phyloP scores from a whole-genome alignment of 1,140 invertebrate species.

The Drosophila seguyi region DNA sequence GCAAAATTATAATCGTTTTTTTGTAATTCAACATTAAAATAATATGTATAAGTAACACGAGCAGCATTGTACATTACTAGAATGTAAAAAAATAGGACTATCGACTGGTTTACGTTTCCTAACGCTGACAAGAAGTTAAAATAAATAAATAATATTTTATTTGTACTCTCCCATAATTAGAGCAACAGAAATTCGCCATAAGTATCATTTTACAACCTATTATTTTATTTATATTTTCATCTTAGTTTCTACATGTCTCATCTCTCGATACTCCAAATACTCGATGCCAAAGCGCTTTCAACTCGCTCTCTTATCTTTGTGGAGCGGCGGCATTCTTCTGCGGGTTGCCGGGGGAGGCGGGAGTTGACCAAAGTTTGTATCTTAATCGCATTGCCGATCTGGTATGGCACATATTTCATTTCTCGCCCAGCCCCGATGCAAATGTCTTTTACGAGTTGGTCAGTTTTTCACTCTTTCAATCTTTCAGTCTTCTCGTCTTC shows the following conservation, averaged over 20 bases:
- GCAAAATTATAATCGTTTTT: too few relatives aligned
- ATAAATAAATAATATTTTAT: too few relatives aligned
- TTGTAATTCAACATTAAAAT: too few relatives aligned
- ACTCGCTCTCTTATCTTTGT: slow-evolving; percentile 54
- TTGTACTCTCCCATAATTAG: neutral
- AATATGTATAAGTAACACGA: too few relatives aligned
- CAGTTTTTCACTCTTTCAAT: neutral
- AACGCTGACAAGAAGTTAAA: too few relatives aligned
- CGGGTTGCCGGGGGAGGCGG: neutral
- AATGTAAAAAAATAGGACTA: too few relatives aligned
- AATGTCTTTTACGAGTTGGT: slow-evolving; percentile 36
- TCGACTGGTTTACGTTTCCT: too few relatives aligned
- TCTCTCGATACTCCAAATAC: slow-evolving; percentile 7
- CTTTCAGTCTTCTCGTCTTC: neutral
- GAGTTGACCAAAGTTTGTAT: slow-evolving; percentile 63
- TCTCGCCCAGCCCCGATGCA: slow-evolving; percentile 44
- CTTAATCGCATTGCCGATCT: slow-evolving; percentile 80
- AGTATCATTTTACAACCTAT: neutral
- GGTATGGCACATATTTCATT: slow-evolving; percentile 56
- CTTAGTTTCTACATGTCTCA: slow-evolving; percentile 13
- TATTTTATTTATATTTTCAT: neutral
- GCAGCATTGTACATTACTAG: too few relatives aligned
- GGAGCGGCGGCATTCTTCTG: slow-evolving; percentile 51
- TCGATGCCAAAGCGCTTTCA: slow-evolving; percentile 22
- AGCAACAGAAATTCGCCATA: neutral